A percentile compares a stretch with the other conserved stretches of the same genome.
These are phyloP conservation scores for Nasonia giraulti DNA, from an alignment of 1,140 invertebrate species.

Conservation along the genomic window DNA sequence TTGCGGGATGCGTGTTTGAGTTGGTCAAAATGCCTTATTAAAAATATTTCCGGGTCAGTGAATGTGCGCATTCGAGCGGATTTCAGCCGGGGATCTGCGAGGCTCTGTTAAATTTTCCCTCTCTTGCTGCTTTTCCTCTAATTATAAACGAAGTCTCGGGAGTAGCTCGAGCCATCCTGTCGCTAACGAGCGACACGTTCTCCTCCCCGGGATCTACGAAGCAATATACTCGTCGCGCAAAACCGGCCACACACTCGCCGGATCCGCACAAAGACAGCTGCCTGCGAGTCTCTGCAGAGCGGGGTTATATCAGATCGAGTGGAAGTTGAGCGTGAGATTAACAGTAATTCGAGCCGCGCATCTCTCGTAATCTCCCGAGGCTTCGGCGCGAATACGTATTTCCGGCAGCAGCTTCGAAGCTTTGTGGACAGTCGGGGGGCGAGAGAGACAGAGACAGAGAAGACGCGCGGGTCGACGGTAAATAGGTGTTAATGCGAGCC, in stretches of 20 bases:
- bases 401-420: not conserved
- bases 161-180: not conserved
- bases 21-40: not conserved
- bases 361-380: conserved; percentile 39
- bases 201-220: not conserved
- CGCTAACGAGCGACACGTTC: conserved; percentile 16
- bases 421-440: conserved; percentile 32
- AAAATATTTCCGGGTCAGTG: too few relatives aligned
- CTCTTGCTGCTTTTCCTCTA: not conserved
- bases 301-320: conserved; percentile 48
- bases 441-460: not conserved
- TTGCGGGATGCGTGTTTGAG: not conserved
- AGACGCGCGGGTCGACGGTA: conserved; percentile 53
- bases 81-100: too few relatives aligned
- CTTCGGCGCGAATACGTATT: not conserved
- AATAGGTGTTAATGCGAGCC: conserved; percentile 69
- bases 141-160: not conserved
- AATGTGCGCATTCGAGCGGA: too few relatives aligned
- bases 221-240: not conserved
- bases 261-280: not conserved
- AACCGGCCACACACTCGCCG: conserved; percentile 2
- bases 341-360: conserved; percentile 44
- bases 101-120: not conserved
- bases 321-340: conserved; percentile 51
- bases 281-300: not conserved